Percentiles rank a stretch among this genome's conserved stretches.
Conservation (phyloP, 2,797 vertebrate species). For the Streptopelia turtur region DNA sequence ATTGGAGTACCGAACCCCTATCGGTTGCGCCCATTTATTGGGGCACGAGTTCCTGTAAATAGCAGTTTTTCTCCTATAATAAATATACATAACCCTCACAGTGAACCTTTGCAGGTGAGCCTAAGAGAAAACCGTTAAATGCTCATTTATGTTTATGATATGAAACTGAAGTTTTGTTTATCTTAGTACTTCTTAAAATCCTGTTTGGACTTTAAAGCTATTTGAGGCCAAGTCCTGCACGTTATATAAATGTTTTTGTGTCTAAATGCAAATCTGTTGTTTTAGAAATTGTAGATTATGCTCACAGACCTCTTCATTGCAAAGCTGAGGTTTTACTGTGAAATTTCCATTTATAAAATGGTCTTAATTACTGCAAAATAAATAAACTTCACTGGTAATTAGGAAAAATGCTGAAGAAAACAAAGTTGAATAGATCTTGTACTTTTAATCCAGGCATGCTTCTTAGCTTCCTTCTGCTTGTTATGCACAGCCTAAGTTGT, state of each 20-base stretch:
- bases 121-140: not conserved
- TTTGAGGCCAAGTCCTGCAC: not conserved
- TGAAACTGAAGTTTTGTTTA: not conserved
- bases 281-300: not conserved
- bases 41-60: slow-evolving; percentile 97
- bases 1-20: slow-evolving; percentile 98
- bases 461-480: not conserved
- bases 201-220: not conserved
- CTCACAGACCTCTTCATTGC: not conserved
- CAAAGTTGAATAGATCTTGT: not conserved
- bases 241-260: not conserved
- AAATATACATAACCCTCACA: slow-evolving; percentile 97
- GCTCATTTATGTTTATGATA: not conserved
- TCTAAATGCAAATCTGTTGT: not conserved
- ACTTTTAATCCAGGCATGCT: not conserved
- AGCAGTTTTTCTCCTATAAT: slow-evolving; percentile 98
- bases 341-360: not conserved
- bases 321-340: not conserved
- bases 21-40: slow-evolving; percentile 94
- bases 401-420: not conserved
- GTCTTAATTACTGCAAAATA: not conserved
- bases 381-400: not conserved
- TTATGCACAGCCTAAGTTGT: not conserved
- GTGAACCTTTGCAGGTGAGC: slow-evolving; percentile 94
- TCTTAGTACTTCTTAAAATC: not conserved